Evolutionary conservation across 2,113 vertebrate species (phyloP), one percentile per base, ranked within the genome.

Genomic region (Gopherus flavomarginatus): DNA sequence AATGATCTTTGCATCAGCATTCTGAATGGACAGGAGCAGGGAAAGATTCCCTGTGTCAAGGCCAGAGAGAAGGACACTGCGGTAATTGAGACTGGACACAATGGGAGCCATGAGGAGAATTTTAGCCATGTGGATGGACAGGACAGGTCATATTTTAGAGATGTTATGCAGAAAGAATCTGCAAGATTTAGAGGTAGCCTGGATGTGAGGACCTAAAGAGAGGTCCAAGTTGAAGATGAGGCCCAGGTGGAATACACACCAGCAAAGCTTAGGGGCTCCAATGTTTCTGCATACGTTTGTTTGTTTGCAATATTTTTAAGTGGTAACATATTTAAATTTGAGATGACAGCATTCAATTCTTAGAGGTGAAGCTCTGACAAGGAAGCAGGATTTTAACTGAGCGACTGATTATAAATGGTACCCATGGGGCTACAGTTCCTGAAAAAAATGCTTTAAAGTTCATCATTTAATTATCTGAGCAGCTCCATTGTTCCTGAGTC

Each of bases 261-360:
- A 8, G 16, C 31, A 65, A 65, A 35, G 62, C 24, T 26, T 26
- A 56, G 24, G 11, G 57, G 4, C 57, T 13, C 59, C 59, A 14
- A 62, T 35, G 29, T 62, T 62, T 62, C 29, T 62, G 29, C 59
- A 14, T 35, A 35, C 16, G 6, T 62, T 62, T 62, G 59, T 62
- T 62, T 26, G 85, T 62, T 62, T 26, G 85, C 89, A 96, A 86
- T 19, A 84, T 93, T 89, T 42, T 92, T 26, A 90, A 89, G 80
- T 8, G 7, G 2, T 35, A 89, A 16, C 53, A 69, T 54, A 65
- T 84, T 80, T 87, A 56, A 84, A 31, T 54, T 78, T 86, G 31
- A 31, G 31, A 75, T 1, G 54, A 38, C 38, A 87, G 87, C 5
- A 26, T 49, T 87, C 31, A 56, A 81, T 27, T 22, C 47, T 69